These are phyloP conservation scores for Pseudorectes ferrugineus DNA, from an alignment of 2,113 vertebrate genomes.

Conservation along the genomic window DNA sequence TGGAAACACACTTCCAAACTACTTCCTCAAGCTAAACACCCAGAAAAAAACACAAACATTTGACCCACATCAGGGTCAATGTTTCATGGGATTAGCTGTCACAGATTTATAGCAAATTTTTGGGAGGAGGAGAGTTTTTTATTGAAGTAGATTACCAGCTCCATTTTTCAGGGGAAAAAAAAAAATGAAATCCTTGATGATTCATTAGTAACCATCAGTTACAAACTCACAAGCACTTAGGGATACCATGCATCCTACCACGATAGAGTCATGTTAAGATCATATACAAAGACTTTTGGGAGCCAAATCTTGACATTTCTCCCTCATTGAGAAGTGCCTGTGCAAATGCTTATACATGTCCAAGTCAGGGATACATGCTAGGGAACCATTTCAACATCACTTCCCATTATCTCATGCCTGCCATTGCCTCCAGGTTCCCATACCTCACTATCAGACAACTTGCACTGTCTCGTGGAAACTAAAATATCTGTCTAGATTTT, in stretches of 20 bases:
- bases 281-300: neutral
- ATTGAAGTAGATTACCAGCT: neutral
- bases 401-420: neutral
- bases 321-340: neutral
- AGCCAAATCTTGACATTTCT: neutral
- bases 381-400: neutral
- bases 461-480: fast-evolving
- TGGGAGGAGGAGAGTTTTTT: neutral
- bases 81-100: neutral
- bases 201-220: neutral
- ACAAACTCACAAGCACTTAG: neutral
- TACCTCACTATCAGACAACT: neutral
- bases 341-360: fast-evolving
- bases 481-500: neutral
- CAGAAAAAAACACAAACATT: neutral
- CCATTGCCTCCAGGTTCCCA: neutral
- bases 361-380: neutral
- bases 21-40: neutral
- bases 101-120: neutral
- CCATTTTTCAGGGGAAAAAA: neutral
- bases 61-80: fast-evolving
- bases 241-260: neutral
- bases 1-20: neutral
- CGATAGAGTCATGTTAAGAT: neutral
- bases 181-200: neutral